These are phyloP conservation scores for Gastrophysa polygoni DNA, from an alignment of 2,888 invertebrate genomes.

Conservation along the genomic window DNA sequence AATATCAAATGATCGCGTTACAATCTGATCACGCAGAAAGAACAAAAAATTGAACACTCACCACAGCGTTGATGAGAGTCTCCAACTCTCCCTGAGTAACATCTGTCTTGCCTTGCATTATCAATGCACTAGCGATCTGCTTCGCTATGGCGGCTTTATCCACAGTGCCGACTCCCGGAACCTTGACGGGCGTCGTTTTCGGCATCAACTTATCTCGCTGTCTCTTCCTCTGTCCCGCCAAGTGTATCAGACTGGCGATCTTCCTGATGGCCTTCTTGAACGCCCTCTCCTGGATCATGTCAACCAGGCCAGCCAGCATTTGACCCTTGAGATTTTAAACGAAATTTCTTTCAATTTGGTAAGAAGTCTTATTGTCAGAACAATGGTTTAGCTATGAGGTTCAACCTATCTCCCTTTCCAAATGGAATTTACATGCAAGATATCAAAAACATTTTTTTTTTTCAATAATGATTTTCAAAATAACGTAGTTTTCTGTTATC, in stretches of 20 bases:
- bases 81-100: conserved; percentile 80
- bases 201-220: conserved; percentile 47
- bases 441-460: too few relatives aligned
- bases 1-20: too few relatives aligned
- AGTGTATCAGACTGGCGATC: conserved; percentile 75
- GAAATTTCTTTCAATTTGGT: too few relatives aligned
- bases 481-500: too few relatives aligned
- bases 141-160: conserved; percentile 81
- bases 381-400: too few relatives aligned
- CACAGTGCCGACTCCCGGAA: conserved; percentile 73
- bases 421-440: too few relatives aligned
- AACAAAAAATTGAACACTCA: conserved; percentile 54
- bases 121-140: conserved; percentile 79
- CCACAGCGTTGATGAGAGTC: conserved; percentile 79
- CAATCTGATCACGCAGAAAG: too few relatives aligned
- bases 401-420: too few relatives aligned
- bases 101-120: conserved; percentile 81
- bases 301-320: conserved; percentile 56
- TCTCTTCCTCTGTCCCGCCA: conserved; percentile 63
- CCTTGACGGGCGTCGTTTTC: conserved; percentile 61
- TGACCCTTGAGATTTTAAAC: conserved; percentile 37
- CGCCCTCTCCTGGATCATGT: conserved; percentile 68
- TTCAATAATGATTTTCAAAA: too few relatives aligned
- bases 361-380: too few relatives aligned
- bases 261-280: conserved; percentile 77